These are phyloP conservation scores for Scaptomyza flava DNA, from an alignment of 2,888 invertebrate species.

Conservation along the genomic window DNA sequence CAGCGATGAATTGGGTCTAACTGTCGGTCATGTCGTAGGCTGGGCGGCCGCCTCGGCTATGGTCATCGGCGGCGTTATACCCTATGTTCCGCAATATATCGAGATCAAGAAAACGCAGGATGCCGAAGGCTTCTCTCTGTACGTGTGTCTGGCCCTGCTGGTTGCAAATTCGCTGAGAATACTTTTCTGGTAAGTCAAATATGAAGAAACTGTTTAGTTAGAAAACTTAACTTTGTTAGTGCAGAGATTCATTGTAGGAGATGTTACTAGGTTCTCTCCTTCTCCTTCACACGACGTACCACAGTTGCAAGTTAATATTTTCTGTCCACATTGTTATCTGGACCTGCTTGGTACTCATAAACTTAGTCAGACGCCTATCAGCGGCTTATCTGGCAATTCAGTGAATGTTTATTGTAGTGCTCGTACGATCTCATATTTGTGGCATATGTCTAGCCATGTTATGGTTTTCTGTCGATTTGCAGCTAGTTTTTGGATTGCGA, in stretches of 20 bases:
- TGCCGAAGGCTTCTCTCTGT: conserved; percentile 98
- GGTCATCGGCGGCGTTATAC: conserved; percentile 97
- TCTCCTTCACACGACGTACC: background rate
- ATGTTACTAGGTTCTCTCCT: background rate
- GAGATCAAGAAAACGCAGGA: conserved; percentile 96
- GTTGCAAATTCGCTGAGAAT: conserved; percentile 98
- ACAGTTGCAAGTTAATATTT: conserved; percentile 9
- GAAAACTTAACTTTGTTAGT: background rate
- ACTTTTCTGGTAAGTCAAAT: conserved; percentile 95
- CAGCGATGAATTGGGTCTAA: conserved; percentile 90
- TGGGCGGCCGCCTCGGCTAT: conserved; percentile 94
- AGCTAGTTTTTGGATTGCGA: conserved; percentile 8
- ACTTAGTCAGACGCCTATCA: conserved; percentile 40
- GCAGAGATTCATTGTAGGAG: background rate
- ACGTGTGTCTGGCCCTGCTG: conserved; percentile 97
- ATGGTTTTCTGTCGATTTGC: conserved; percentile 47
- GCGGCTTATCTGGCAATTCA: conserved; percentile 45
- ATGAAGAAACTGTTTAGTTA: background rate
- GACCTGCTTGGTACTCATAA: conserved; percentile 20
- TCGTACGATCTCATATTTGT: conserved; percentile 43
- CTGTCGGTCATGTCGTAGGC: conserved; percentile 90
- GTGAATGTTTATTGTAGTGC: conserved; percentile 35
- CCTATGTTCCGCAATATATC: conserved; percentile 97
- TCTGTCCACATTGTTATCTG: conserved; percentile 43
- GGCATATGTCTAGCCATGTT: conserved; percentile 57